Evolutionary conservation across 2,113 vertebrate species (phyloP).

Genomic region (Gallinago undulata): DNA sequence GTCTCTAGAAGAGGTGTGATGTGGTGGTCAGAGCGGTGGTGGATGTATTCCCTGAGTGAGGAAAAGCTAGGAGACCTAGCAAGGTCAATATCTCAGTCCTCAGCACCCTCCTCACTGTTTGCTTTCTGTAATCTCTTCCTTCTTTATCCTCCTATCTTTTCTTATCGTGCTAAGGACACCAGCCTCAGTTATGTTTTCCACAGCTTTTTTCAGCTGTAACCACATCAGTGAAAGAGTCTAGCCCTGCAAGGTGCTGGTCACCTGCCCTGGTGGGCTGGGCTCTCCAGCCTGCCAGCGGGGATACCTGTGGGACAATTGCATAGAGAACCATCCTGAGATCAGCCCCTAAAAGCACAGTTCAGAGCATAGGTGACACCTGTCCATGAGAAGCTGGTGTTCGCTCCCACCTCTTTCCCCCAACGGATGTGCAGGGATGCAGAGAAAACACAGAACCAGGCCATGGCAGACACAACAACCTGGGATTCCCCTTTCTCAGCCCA

Average conservation of each 20-base stretch:
- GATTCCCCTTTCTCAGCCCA: background rate
- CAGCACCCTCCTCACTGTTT: background rate
- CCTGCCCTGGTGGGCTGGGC: background rate
- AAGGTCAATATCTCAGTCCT: background rate
- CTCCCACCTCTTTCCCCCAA: background rate
- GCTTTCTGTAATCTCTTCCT: background rate
- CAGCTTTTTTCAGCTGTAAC: background rate
- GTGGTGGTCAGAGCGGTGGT: background rate
- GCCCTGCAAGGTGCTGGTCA: background rate
- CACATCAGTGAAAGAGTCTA: background rate
- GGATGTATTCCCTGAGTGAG: background rate
- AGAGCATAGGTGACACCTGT: background rate
- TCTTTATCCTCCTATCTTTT: background rate
- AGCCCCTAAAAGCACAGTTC: background rate
- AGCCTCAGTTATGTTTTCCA: background rate
- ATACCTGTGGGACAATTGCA: background rate
- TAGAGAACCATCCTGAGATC: background rate
- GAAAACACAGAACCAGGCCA: background rate
- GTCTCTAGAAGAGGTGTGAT: background rate
- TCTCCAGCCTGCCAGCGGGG: background rate
- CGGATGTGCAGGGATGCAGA: rapidly evolving
- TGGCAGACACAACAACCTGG: rapidly evolving
- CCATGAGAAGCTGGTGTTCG: rapidly evolving
- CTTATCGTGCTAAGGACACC: background rate
- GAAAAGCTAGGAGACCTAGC: background rate